Evolutionary conservation across 1,140 invertebrate genomes (phyloP).

Genomic region (Branchinecta lindahli): DNA sequence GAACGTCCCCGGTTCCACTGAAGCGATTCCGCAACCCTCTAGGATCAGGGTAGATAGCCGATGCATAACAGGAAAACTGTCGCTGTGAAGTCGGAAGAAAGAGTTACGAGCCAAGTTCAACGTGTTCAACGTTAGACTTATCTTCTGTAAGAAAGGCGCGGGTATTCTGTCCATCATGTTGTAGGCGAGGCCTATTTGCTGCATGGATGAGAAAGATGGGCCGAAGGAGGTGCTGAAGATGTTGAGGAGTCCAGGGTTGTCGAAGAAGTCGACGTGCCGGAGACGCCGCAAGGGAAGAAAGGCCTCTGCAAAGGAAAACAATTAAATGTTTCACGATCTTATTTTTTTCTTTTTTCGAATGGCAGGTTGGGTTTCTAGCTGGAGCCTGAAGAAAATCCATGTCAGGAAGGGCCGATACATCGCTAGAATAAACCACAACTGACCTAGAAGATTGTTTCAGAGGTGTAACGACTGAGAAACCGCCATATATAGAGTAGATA

Average conservation of each 20-base stretch:
- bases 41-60: conserved; percentile 13
- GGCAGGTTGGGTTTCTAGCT: no score
- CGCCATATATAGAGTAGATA: no score
- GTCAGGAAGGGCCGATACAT: no score
- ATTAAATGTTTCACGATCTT: no score
- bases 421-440: no score
- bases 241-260: conserved; percentile 18
- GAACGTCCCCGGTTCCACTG: conserved; percentile 16
- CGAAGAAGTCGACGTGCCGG: conserved; percentile 19
- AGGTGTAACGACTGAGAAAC: no score
- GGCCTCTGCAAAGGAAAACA: conserved; percentile 15
- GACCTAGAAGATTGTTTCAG: no score
- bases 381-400: no score
- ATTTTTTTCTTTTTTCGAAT: no score
- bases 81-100: conserved; percentile 11
- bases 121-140: neutral
- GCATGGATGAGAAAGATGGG: neutral
- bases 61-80: conserved; percentile 7
- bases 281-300: conserved; percentile 14
- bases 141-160: conserved; percentile 1
- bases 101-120: conserved; percentile 17
- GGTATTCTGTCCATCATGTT: conserved; percentile 15
- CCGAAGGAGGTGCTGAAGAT: conserved; percentile 1
- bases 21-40: conserved; percentile 16
- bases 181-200: conserved; percentile 17